Base-by-base conservation (phyloP, 2,113 vertebrate genomes). In the Corythornis vintsioides region DNA sequence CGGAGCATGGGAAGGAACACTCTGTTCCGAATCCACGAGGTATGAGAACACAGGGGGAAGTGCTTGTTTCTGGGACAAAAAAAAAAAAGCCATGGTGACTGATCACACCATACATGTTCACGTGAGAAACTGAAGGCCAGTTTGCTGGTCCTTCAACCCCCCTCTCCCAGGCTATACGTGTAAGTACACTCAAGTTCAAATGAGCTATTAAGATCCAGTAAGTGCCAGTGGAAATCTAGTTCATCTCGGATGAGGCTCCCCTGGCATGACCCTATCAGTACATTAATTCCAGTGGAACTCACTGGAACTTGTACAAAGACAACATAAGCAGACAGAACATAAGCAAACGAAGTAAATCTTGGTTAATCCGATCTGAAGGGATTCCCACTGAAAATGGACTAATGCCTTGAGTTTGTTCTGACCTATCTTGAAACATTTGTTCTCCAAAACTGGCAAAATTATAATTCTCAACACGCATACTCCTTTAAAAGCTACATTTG, bases 1-100 rank as follows among this genome's bases (percentile, higher is more conserved):
- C 33, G 38, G 85, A 86, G 83, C 95, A 88, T 80, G 96, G 93
- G 95, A 96, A 92, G 96, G 96, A 97, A 97, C 97, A 94, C 80
- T 70, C 77, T 97, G 96, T 97, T 96, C 97, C 52, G 74, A 94
- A 35, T 89, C 24, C 64, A 59, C 64, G 73, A 95, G 76, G 75
- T 76, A 94, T 94, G 77, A 92, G 94, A 79, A 88, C 87, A 70
- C 64, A 78, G 79, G 74, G 94, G 88, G 75, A 90, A 94, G 94
- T 87, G 83, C 95, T 87, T 79, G 89, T 65, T 88, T 85, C 83
- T 75, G 56, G 90, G 90, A 95, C 93, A 85, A 52, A 70, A 43
- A 85, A 50, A 70, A 40, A 94, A 94, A 94, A 86, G 76, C 95
- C 90, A 45, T 29, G 13, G 86, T 45, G 91, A 83, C 86, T 22